Evolutionary conservation across 2,113 vertebrate genomes (phyloP).

Genomic region (Vulpes ferrilata): DNA sequence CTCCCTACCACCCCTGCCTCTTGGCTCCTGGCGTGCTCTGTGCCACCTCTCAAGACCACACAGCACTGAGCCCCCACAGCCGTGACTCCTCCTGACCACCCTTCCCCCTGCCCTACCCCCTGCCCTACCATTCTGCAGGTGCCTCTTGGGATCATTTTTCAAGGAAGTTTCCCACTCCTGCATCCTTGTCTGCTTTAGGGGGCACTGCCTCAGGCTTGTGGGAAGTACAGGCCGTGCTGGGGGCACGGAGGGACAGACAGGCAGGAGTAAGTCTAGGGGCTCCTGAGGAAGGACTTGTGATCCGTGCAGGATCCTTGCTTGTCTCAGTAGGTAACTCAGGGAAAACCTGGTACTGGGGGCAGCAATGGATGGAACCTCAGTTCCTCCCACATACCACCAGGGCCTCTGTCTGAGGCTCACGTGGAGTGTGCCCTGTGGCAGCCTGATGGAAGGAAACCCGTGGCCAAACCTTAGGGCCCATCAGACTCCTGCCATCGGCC

Average conservation of each 20-base stretch:
- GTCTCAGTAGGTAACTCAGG: not conserved
- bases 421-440: not conserved
- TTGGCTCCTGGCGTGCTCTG: not conserved
- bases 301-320: not conserved
- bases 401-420: not conserved
- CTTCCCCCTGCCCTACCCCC: not conserved
- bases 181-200: not conserved
- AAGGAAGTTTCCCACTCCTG: fast-evolving
- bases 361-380: not conserved
- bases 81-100: not conserved
- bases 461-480: not conserved
- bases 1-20: not conserved
- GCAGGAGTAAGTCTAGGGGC: not conserved
- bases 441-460: not conserved
- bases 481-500: not conserved
- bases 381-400: not conserved
- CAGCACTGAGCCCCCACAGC: not conserved
- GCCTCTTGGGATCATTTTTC: not conserved
- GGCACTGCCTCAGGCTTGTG: not conserved
- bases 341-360: not conserved
- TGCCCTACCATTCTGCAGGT: not conserved
- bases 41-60: not conserved
- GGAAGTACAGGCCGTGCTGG: not conserved
- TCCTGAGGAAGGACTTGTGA: not conserved
- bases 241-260: not conserved